Evolutionary conservation across 2,797 vertebrate species (phyloP), one percentile per base, ranked within the genome.

Genomic region (Enteromius mattozi): DNA sequence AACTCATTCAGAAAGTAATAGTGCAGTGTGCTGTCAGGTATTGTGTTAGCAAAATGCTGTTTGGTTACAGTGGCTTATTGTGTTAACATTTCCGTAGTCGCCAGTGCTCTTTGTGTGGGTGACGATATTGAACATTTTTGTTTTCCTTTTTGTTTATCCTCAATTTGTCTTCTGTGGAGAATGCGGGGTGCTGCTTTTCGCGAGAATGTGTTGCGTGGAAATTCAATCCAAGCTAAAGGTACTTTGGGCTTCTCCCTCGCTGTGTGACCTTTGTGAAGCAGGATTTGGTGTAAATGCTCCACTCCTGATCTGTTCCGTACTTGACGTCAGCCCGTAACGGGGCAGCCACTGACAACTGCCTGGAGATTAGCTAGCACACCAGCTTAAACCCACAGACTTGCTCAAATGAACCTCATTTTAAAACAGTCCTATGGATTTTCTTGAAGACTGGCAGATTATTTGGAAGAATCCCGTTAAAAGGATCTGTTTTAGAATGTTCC

Each of bases 141-240:
- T 65, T 72, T 78, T 71, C 3, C 19, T 35, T 33, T 77, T 71
- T 78, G 30, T 71, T 86, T 77, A 13, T 68, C 24, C 69, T 84
- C 5, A 10, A 63, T 81, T 83, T 68, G 69, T 80, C 40, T 86
- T 83, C 33, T 9, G 14, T 6, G 0, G 35, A 21, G 61, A 83
- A 80, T 13, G 54, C 0, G 47, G 59, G 72, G 63, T 66, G 81
- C 47, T 61, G 69, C 77, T 83, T 33, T 81, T 77, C 45, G 4
- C 12, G 4, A 59, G 78, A 86, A 88, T 85, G 68, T 30, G 68
- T 83, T 71, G 81, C 47, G 71, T 84, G 83, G 69, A 88, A 87
- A 78, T 86, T 69, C 78, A 83, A 88, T 88, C 81, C 66, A 45
- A 35, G 33, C 77, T 63, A 84, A 87, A 88, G 78, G 86, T 85